Evolutionary conservation across 2,888 invertebrate genomes (phyloP), one percentile per base, ranked within the genome.

Genomic region (Macropis europaea): DNA sequence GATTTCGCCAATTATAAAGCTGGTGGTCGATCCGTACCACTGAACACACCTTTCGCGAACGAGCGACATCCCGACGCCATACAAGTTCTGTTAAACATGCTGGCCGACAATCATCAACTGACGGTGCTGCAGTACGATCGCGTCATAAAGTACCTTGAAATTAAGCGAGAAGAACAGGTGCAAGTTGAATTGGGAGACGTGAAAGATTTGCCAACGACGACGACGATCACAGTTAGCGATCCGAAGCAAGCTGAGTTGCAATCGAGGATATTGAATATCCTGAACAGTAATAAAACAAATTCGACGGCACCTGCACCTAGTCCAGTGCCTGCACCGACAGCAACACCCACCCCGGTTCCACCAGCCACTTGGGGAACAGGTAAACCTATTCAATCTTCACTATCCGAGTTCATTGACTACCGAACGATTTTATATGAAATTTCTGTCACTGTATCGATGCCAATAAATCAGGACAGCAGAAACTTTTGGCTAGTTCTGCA

Each of bases 81-180:
- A 67, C 88, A 90, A 79, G 88, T 90, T 42, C 79, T 89, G 36
- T 90, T 98, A 1, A 96, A 96, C 66, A 93, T 97, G 86, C 90
- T 98, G 42, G 95, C 96, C 0, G 96, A 97, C 85, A 97, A 96
- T 83, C 93, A 95, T 53, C 93, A 94, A 11, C 90, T 97, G 40
- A 95, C 95, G 0, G 94, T 94, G 0, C 86, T 94, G 15, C 96
- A 97, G 87, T 96, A 96, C 78, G 96, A 97, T 82, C 93, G 94
- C 75, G 91, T 97, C 9, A 92, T 97, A 53, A 91, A 92, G 59
- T 95, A 95, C 87, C 90, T 96, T 30, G 92, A 95, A 91, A 94
- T 95, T 77, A 93, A 94, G 68, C 92, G 94, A 32, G 94, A 95
- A 78, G 90, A 94, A 45, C 96, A 96, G 90, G 91, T 94, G 0